Evolutionary conservation across 1,140 invertebrate species (phyloP).

Genomic region (Bilobella aurantiaca): DNA sequence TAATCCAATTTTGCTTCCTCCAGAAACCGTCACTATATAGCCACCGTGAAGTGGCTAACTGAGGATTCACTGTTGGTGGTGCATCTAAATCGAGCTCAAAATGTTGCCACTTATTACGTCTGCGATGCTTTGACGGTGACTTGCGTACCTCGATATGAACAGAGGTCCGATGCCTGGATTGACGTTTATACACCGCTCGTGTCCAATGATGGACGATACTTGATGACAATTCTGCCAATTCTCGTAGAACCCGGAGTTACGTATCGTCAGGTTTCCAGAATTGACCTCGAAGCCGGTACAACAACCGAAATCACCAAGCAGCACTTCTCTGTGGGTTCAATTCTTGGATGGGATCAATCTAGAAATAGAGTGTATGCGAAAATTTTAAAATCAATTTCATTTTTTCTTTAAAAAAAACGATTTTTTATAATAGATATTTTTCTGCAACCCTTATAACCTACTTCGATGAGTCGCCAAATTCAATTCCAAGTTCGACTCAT

Average conservation of each 20-base stretch:
- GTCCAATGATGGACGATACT: conserved; percentile 44
- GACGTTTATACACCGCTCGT: conserved; percentile 49
- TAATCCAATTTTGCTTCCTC: conserved; percentile 18
- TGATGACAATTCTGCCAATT: conserved; percentile 40
- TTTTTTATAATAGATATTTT: conserved; percentile 40
- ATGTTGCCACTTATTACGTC: conserved; percentile 45
- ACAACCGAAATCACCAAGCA: conserved; percentile 49
- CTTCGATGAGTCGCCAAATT: not conserved
- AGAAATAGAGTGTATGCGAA: conserved; percentile 53
- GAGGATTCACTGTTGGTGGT: conserved; percentile 56
- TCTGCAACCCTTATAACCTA: conserved; percentile 20
- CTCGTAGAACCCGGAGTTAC: conserved; percentile 42
- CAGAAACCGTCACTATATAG: conserved; percentile 49
- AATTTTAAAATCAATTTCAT: not conserved
- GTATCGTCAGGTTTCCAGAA: conserved; percentile 48
- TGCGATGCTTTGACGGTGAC: not conserved
- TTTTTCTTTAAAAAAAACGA: not conserved
- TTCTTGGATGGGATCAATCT: conserved; percentile 63
- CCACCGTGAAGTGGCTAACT: conserved; percentile 65
- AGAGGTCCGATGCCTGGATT: conserved; percentile 47
- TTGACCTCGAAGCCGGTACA: conserved; percentile 42
- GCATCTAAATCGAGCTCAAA: conserved; percentile 81
- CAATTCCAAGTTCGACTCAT: conserved; percentile 38
- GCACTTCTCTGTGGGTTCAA: conserved; percentile 62
- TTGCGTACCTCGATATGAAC: not conserved